phyloP scores from a whole-genome alignment of 2,888 invertebrate species.

The Hypselothyrea guttata region DNA sequence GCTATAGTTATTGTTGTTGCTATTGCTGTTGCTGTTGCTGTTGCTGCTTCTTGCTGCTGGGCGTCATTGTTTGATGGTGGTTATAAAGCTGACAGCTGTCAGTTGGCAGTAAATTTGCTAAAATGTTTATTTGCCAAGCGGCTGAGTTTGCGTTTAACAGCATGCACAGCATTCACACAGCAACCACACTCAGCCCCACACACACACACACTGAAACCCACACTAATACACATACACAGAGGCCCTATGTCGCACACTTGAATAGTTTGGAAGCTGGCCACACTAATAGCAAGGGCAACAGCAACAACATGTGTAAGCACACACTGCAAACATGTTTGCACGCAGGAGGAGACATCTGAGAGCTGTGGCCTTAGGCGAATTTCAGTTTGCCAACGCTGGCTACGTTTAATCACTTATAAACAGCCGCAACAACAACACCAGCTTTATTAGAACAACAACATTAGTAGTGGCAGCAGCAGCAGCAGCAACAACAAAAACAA shows the following conservation, averaged over 20 bases:
- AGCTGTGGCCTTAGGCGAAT: constrained; percentile 43
- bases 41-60: constrained; percentile 11
- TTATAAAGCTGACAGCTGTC: constrained; percentile 79
- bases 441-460: constrained; percentile 15
- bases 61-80: constrained; percentile 73
- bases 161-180: constrained; percentile 41
- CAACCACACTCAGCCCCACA: constrained; percentile 23
- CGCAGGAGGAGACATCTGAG: constrained; percentile 19
- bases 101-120: constrained; percentile 78
- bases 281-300: constrained; percentile 46
- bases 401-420: constrained; percentile 74
- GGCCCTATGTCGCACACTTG: constrained; percentile 40
- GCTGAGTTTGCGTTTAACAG: constrained; percentile 74
- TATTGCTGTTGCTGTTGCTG: constrained; percentile 21
- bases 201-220: constrained; percentile 24
- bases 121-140: constrained; percentile 76
- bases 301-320: constrained; percentile 41
- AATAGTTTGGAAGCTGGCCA: constrained; percentile 48
- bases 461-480: constrained; percentile 11
- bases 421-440: constrained; percentile 45
- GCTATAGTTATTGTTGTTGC: constrained; percentile 21
- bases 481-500: constrained; percentile 27
- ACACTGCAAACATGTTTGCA: constrained; percentile 21
- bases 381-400: constrained; percentile 51
- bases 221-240: too few species aligned